phyloP scores from a whole-genome alignment of 2,888 invertebrate genomes.

The Caenorhabditis panamensis region DNA sequence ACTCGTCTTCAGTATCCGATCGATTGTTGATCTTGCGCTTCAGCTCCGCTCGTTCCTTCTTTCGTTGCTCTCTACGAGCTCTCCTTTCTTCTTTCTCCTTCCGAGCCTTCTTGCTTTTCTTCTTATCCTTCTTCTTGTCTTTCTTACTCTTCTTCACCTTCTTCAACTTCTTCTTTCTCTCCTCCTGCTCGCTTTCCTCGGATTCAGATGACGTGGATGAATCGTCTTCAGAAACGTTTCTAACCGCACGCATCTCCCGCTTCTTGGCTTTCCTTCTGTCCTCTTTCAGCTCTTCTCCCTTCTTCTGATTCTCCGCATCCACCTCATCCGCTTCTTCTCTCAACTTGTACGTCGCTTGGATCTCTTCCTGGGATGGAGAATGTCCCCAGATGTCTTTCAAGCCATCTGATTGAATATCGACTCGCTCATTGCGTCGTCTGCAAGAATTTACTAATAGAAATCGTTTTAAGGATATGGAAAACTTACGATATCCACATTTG shows the following conservation, averaged over 20 bases:
- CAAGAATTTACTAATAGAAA: no score
- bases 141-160: constrained; percentile 63
- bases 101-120: constrained; percentile 62
- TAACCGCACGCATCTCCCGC: constrained; percentile 54
- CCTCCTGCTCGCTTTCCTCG: constrained; percentile 54
- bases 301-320: constrained; percentile 71
- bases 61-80: constrained; percentile 38
- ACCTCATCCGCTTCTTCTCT: constrained; percentile 65
- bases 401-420: constrained; percentile 60
- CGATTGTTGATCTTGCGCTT: constrained; percentile 46
- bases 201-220: constrained; percentile 54
- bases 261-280: constrained; percentile 67
- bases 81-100: constrained; percentile 53
- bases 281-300: constrained; percentile 63
- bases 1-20: constrained; percentile 55
- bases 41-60: constrained; percentile 48
- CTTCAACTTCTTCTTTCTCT: constrained; percentile 65
- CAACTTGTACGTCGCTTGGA: constrained; percentile 66
- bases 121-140: constrained; percentile 60
- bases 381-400: constrained; percentile 62
- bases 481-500: constrained; percentile 47
- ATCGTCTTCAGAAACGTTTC: constrained; percentile 58
- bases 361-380: constrained; percentile 71
- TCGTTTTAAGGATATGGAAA: no score
- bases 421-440: constrained; percentile 65